These are phyloP conservation scores for Ammospiza maritima DNA, from an alignment of 2,797 vertebrate genomes.

Conservation along the genomic window DNA sequence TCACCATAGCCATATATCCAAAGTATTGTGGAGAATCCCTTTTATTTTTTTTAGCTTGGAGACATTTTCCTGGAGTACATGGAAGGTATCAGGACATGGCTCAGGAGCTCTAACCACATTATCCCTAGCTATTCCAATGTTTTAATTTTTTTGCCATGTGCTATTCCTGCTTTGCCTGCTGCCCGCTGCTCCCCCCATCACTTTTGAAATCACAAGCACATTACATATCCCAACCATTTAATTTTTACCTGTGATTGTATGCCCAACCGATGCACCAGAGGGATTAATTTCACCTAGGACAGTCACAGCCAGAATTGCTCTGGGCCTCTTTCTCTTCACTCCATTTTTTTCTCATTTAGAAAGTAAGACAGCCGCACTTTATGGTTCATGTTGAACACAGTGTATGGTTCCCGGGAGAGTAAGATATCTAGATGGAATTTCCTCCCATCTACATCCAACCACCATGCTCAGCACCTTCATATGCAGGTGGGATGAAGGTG, in stretches of 20 bases:
- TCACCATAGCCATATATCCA: background rate
- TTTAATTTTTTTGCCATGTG: background rate
- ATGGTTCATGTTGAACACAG: background rate
- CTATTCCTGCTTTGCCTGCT: background rate
- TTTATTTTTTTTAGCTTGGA: background rate
- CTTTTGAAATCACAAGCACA: background rate
- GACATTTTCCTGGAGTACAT: background rate
- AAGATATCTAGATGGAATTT: background rate
- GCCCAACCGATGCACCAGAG: background rate
- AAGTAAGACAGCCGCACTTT: background rate
- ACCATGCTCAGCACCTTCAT: background rate
- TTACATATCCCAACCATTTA: background rate
- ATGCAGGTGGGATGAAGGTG: background rate
- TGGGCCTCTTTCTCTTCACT: background rate
- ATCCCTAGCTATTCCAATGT: background rate
- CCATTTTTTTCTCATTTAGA: background rate
- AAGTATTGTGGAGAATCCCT: background rate
- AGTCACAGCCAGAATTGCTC: background rate
- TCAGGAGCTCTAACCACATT: rapidly evolving
- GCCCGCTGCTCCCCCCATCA: rapidly evolving
- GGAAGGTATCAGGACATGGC: background rate
- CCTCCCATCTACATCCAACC: background rate
- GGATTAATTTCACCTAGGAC: background rate
- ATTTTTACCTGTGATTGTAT: background rate
- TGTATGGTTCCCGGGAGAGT: rapidly evolving